Percentiles rank a stretch among this genome's conserved stretches.
Conservation (phyloP, 2,113 vertebrate species). For the Cryptomyrus ogoouensis region DNA sequence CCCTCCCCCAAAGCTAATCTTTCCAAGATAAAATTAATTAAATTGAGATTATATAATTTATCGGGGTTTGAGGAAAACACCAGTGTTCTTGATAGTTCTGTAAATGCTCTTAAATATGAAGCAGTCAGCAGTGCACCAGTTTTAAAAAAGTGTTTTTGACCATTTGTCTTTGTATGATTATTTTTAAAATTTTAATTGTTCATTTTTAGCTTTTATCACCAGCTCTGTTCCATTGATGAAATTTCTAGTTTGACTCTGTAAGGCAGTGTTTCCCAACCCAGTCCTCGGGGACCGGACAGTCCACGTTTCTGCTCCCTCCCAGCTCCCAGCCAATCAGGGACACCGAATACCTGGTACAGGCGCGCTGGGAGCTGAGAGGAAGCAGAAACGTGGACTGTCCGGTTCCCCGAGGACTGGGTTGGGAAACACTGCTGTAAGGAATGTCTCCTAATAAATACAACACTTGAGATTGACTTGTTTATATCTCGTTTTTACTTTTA, state of each 20-base stretch:
- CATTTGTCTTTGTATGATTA: background rate
- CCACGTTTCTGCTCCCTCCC: too few relatives aligned
- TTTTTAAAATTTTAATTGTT: background rate
- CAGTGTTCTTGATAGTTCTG: background rate
- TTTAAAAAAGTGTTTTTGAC: background rate
- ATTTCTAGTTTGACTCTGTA: conserved; percentile 8
- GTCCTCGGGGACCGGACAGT: too few relatives aligned
- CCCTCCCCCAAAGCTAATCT: background rate
- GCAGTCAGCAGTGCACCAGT: background rate
- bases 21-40: background rate
- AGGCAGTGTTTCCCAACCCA: too few relatives aligned
- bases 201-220: background rate
- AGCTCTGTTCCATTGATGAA: background rate
- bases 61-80: background rate
- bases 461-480: background rate
- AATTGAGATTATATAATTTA: background rate
- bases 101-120: background rate
- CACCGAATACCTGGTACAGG: too few relatives aligned
- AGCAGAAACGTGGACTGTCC: too few relatives aligned
- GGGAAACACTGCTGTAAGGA: background rate
- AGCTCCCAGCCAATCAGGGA: too few relatives aligned
- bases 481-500: background rate
- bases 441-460: conserved; percentile 15
- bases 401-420: too few relatives aligned
- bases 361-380: too few relatives aligned